Conservation (phyloP, 2,113 vertebrate genomes). For the Malaclemys terrapin region DNA sequence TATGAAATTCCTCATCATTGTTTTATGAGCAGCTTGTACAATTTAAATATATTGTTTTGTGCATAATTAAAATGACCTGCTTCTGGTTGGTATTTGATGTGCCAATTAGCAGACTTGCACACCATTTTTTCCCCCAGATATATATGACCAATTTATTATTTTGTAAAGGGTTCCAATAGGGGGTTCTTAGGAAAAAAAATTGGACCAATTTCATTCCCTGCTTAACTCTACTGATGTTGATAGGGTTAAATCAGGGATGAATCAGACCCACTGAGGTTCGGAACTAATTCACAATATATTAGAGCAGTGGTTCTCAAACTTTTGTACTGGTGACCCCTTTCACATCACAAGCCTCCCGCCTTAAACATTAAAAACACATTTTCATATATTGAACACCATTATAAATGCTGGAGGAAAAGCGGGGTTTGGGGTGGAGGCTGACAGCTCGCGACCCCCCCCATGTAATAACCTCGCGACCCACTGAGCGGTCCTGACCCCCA, state of each 20-base stretch:
- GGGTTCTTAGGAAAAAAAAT: neutral
- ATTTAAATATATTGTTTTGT: constrained; percentile 6
- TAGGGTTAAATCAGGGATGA: neutral
- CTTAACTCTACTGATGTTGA: neutral
- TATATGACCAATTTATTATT: neutral
- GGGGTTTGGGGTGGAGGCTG: too few species aligned
- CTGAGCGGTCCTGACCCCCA: too few species aligned
- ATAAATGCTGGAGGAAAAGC: too few species aligned
- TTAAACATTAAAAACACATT: too few species aligned
- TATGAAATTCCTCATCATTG: neutral
- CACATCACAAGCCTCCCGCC: too few species aligned
- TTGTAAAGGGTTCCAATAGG: neutral
- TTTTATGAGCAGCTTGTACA: neutral
- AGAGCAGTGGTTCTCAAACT: neutral
- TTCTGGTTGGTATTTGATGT: constrained; percentile 2
- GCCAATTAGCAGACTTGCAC: neutral
- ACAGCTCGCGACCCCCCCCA: too few species aligned
- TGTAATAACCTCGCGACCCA: too few species aligned
- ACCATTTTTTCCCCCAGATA: neutral
- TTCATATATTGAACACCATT: too few species aligned
- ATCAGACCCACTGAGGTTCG: neutral
- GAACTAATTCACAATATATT: neutral
- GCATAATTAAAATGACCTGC: neutral
- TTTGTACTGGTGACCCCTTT: too few species aligned
- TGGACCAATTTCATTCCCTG: neutral